A percentile compares a stretch with the other conserved stretches of the same genome.
Evolutionary conservation across 2,888 invertebrate genomes (phyloP).

Genomic region (Scaptomyza parva): DNA sequence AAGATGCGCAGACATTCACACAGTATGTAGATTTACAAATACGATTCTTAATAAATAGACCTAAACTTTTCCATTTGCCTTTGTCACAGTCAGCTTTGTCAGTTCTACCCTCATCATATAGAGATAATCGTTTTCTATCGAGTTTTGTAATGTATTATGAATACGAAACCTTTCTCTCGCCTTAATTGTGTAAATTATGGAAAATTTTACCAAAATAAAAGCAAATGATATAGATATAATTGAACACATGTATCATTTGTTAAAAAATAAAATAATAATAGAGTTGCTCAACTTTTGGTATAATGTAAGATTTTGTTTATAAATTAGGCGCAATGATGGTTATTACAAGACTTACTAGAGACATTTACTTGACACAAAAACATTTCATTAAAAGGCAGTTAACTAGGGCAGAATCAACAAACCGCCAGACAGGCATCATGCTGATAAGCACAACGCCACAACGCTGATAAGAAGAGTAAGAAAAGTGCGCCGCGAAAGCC

Average conservation of each 20-base stretch:
- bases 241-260: background rate
- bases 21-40: constrained; percentile 36
- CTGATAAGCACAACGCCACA: constrained; percentile 32
- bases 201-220: constrained; percentile 41
- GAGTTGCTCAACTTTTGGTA: background rate
- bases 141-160: constrained; percentile 42
- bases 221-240: background rate
- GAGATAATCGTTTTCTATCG: constrained; percentile 60
- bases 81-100: constrained; percentile 41
- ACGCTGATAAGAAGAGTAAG: constrained; percentile 31
- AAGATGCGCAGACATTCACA: constrained; percentile 9
- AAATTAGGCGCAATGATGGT: too few species aligned
- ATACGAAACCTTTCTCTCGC: constrained; percentile 33
- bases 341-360: constrained; percentile 6
- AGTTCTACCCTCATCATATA: constrained; percentile 6
- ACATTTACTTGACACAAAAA: constrained; percentile 13
- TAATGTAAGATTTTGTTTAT: too few species aligned
- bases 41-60: constrained; percentile 58
- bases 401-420: constrained; percentile 14
- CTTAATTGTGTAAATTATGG: constrained; percentile 52
- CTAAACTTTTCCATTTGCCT: constrained; percentile 73
- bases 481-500: constrained; percentile 42
- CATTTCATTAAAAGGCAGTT: constrained; percentile 29
- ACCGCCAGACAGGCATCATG: constrained; percentile 42
- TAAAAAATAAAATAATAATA: background rate